Evolutionary conservation across 2,113 vertebrate genomes (phyloP).

Genomic region (Theristicus caerulescens): DNA sequence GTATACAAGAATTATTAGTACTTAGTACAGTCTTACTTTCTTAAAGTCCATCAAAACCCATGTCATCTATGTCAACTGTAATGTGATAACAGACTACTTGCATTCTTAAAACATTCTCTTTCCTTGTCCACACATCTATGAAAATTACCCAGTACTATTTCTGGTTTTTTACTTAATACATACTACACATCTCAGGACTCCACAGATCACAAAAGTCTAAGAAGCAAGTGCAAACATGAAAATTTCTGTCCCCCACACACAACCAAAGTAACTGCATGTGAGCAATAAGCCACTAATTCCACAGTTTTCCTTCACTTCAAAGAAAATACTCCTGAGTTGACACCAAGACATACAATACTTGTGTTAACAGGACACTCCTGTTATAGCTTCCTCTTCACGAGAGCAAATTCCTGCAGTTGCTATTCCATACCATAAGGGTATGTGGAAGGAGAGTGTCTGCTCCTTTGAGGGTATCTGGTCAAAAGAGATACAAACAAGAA

Average conservation of each 20-base stretch:
- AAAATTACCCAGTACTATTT: neutral
- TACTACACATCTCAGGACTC: neutral
- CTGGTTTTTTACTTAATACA: neutral
- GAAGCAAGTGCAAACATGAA: neutral
- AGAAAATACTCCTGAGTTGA: neutral
- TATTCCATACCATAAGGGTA: accelerated
- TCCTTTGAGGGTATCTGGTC: neutral
- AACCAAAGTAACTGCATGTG: neutral
- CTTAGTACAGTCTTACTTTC: neutral
- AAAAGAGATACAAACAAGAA: neutral
- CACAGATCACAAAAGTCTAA: neutral
- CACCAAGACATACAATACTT: neutral
- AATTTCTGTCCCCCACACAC: neutral
- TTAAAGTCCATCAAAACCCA: neutral
- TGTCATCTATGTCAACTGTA: neutral
- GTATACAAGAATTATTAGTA: neutral
- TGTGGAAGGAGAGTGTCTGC: accelerated
- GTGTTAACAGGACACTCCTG: neutral
- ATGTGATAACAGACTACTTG: neutral
- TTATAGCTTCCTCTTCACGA: neutral
- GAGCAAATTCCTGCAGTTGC: neutral
- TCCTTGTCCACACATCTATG: neutral
- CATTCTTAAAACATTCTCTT: neutral
- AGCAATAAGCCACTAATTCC: neutral
- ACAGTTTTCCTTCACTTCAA: neutral